These are phyloP conservation scores for Leptinotarsa juncta DNA, from an alignment of 2,888 invertebrate genomes.

Conservation along the genomic window DNA sequence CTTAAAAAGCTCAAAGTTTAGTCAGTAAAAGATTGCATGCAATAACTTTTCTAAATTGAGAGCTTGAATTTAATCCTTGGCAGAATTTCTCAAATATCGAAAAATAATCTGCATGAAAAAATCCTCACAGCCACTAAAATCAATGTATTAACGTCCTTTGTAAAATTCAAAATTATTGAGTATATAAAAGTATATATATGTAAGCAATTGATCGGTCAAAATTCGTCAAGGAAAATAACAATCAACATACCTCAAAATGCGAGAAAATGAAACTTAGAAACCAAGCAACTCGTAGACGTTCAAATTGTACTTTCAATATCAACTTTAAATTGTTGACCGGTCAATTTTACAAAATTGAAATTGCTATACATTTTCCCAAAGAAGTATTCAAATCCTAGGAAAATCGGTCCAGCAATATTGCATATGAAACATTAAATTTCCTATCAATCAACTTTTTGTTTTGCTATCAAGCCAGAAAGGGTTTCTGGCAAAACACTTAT, in stretches of 20 bases:
- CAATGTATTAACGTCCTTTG: too few relatives aligned
- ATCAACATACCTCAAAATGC: too few relatives aligned
- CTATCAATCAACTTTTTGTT: too few relatives aligned
- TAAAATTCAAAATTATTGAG: too few relatives aligned
- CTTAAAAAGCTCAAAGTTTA: neutral
- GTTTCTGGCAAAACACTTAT: too few relatives aligned
- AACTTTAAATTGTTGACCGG: neutral
- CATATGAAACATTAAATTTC: too few relatives aligned
- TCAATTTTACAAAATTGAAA: conserved; percentile 18
- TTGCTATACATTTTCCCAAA: neutral
- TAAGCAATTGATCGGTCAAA: conserved; percentile 14
- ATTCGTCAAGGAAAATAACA: too few relatives aligned
- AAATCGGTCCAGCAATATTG: neutral
- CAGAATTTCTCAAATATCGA: neutral
- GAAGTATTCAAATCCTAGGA: neutral
- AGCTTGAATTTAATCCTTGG: neutral
- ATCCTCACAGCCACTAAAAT: too few relatives aligned
- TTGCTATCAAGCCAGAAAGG: too few relatives aligned
- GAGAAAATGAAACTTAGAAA: too few relatives aligned
- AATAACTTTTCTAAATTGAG: neutral
- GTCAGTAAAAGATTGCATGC: neutral
- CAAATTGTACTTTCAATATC: neutral
- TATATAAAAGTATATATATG: too few relatives aligned
- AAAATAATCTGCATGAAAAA: neutral
- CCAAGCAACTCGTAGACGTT: neutral